Conservation (phyloP, 1,140 invertebrate species). For the Brachionus plicatilis region DNA sequence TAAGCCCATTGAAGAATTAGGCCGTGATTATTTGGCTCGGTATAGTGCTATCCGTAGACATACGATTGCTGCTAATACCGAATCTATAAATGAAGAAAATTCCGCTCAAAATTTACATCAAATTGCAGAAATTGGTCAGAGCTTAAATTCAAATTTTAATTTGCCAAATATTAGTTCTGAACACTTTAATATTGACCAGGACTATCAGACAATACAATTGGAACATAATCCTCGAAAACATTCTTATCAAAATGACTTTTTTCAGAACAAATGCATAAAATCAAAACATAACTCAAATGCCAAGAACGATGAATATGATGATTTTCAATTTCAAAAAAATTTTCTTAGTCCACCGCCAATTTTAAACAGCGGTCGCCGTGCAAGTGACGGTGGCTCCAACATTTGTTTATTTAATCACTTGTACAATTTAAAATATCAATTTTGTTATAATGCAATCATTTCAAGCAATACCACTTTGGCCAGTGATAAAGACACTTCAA, state of each 20-base stretch:
- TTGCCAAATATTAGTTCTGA: neutral
- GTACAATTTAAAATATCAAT: conserved; percentile 19
- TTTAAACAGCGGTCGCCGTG: neutral
- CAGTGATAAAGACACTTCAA: neutral
- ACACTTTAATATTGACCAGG: neutral
- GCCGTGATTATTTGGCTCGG: conserved; percentile 20
- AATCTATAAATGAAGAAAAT: neutral
- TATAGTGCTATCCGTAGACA: conserved; percentile 4
- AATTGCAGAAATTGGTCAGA: neutral
- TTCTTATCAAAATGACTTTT: neutral
- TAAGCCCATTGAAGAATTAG: conserved; percentile 20
- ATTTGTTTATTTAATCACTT: conserved; percentile 8
- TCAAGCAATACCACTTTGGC: neutral
- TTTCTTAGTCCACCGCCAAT: neutral
- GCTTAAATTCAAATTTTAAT: neutral
- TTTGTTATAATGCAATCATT: conserved; percentile 18
- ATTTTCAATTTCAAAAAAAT: neutral
- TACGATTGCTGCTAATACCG: conserved; percentile 7
- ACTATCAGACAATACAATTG: neutral
- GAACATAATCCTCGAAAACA: neutral
- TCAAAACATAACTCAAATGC: neutral
- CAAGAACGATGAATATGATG: neutral
- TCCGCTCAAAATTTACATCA: neutral
- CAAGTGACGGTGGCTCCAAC: conserved; percentile 15
- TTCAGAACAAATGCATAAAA: conserved; percentile 20